Conservation (phyloP, 1,140 invertebrate species). For the Medauroidea extradentata region DNA sequence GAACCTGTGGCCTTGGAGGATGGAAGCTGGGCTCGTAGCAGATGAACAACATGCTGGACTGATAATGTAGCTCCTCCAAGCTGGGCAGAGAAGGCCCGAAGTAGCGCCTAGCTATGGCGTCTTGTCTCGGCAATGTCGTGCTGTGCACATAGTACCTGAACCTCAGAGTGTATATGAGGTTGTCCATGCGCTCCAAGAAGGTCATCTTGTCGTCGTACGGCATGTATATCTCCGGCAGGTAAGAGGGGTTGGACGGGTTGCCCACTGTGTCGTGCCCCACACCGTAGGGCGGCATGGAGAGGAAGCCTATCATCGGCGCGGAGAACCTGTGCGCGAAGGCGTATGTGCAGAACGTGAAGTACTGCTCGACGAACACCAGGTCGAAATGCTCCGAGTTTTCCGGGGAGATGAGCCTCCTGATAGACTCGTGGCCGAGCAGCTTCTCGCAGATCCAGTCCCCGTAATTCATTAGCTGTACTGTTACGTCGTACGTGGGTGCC, state of each 20-base stretch:
- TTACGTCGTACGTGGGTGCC: not conserved
- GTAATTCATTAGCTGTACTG: not conserved
- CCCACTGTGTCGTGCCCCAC: not conserved
- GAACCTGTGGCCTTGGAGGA: no score
- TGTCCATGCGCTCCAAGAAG: constrained; percentile 10
- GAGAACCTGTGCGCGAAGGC: no score
- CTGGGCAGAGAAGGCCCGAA: no score
- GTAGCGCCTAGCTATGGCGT: no score
- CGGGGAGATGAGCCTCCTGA: not conserved
- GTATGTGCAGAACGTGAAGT: not conserved
- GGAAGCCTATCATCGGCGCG: not conserved
- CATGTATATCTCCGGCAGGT: not conserved
- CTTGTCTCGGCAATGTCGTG: no score
- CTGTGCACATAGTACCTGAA: no score
- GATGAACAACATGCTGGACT: no score
- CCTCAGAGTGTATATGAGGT: not conserved
- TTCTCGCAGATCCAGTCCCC: not conserved
- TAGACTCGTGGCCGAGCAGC: not conserved
- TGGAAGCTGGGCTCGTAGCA: no score
- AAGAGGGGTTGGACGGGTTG: constrained; percentile 12
- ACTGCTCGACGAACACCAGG: no score
- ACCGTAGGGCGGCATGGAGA: not conserved
- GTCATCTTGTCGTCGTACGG: not conserved
- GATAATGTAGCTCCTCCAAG: no score
- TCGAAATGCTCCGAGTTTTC: not conserved